These are phyloP conservation scores for Stenichneumon culpator DNA, from an alignment of 2,888 invertebrate genomes.

Conservation along the genomic window DNA sequence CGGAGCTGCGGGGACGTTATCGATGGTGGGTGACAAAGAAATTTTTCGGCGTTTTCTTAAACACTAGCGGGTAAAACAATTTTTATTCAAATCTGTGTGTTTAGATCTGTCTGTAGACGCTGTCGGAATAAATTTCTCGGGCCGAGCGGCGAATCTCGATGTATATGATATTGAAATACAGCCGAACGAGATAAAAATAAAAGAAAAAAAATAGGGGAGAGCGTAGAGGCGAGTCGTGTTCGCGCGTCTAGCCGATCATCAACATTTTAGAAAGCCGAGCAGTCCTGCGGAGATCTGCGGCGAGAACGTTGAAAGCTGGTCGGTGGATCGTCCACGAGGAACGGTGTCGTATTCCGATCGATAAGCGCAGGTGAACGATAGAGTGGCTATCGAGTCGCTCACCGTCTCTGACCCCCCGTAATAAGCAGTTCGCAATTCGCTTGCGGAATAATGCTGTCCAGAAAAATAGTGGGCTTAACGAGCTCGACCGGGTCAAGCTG, in stretches of 20 bases:
- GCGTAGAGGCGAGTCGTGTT: background rate
- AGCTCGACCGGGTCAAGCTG: constrained; percentile 10
- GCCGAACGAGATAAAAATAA: background rate
- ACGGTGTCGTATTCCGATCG: background rate
- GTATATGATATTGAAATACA: background rate
- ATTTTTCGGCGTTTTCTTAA: background rate
- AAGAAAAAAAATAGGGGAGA: background rate
- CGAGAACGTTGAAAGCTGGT: background rate
- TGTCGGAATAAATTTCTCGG: background rate
- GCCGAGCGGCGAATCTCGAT: background rate
- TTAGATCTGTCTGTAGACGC: background rate
- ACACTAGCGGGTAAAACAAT: background rate
- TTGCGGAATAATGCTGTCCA: constrained; percentile 38
- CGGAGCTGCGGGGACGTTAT: background rate
- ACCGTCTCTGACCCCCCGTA: background rate
- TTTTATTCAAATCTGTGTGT: background rate
- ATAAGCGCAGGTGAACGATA: background rate
- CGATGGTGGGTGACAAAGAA: constrained; percentile 11
- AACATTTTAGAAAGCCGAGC: constrained; percentile 15
- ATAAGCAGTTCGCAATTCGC: background rate
- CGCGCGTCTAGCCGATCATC: background rate
- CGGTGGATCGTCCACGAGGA: background rate
- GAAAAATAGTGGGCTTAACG: constrained; percentile 32
- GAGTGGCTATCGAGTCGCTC: background rate
- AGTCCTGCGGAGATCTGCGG: background rate